Evolutionary conservation across 2,797 vertebrate species (phyloP).

Genomic region (Perodicticus potto): DNA sequence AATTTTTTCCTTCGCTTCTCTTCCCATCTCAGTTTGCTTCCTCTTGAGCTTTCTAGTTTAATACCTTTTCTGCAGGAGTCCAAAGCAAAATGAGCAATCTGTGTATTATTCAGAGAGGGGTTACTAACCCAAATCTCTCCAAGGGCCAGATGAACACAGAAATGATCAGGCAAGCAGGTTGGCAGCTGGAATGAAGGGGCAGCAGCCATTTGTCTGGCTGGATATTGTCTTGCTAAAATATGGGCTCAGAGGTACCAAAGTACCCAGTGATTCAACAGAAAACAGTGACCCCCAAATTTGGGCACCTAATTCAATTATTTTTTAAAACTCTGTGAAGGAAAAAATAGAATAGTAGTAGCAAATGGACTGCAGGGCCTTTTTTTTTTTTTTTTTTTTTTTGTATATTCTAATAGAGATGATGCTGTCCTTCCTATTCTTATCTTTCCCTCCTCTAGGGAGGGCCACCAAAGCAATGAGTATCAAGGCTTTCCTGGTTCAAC

Average conservation of each 20-base stretch:
- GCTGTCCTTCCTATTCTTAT: neutral
- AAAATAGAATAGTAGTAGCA: neutral
- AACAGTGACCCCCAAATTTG: neutral
- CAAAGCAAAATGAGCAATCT: slow-evolving; percentile 39
- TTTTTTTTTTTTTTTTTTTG: no score
- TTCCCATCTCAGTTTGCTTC: slow-evolving; percentile 29
- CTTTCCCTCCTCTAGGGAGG: neutral
- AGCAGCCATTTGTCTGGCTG: neutral
- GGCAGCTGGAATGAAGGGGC: neutral
- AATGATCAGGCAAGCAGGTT: neutral
- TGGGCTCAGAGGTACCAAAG: neutral
- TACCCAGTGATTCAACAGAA: neutral
- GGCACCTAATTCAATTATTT: neutral
- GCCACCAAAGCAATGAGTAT: neutral
- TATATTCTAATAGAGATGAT: neutral
- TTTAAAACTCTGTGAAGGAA: neutral
- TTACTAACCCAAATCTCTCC: neutral
- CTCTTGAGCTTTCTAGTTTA: slow-evolving; percentile 40
- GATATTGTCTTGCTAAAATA: neutral
- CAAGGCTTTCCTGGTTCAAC: neutral
- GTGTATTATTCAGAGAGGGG: slow-evolving; percentile 29
- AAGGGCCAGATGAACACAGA: neutral
- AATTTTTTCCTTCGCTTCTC: neutral
- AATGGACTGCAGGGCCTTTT: accelerated
- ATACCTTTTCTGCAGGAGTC: slow-evolving; percentile 35